Percentiles rank a stretch among this genome's conserved stretches.
Evolutionary conservation across 2,888 invertebrate species (phyloP).

Genomic region (Diplolepis rosae): DNA sequence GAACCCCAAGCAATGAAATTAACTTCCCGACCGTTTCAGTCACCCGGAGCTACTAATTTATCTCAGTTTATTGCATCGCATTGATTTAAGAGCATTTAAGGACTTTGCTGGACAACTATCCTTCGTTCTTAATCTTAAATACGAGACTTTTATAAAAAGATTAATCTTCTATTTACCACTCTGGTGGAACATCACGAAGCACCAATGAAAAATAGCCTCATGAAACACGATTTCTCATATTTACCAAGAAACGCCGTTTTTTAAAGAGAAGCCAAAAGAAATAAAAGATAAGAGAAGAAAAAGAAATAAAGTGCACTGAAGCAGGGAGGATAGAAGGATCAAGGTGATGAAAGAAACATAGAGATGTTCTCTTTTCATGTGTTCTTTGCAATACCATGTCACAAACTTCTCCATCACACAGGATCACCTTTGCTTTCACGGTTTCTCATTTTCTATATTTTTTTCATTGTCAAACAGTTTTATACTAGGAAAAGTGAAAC

Average conservation of each 20-base stretch:
- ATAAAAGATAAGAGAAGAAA: background rate
- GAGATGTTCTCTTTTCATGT: background rate
- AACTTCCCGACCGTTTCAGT: background rate
- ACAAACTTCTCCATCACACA: background rate
- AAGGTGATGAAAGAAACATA: background rate
- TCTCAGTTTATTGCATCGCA: background rate
- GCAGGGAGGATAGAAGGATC: background rate
- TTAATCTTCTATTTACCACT: background rate
- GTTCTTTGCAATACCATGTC: background rate
- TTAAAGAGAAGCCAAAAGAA: background rate
- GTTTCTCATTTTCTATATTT: background rate
- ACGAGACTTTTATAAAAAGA: constrained; percentile 5
- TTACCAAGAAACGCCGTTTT: constrained; percentile 1
- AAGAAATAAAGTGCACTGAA: background rate
- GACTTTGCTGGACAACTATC: constrained; percentile 4
- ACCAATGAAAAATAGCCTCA: background rate
- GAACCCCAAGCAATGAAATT: background rate
- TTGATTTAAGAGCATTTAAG: background rate
- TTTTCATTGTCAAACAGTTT: background rate
- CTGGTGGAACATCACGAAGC: background rate
- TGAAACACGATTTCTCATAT: constrained; percentile 11
- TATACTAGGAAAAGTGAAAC: background rate
- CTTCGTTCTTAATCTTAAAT: background rate
- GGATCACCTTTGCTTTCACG: background rate
- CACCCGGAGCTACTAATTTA: constrained; percentile 17